Percentiles rank a stretch among this genome's conserved stretches.
Conservation (phyloP, 1,140 invertebrate genomes). For the Yoshiicerus persimilis region DNA sequence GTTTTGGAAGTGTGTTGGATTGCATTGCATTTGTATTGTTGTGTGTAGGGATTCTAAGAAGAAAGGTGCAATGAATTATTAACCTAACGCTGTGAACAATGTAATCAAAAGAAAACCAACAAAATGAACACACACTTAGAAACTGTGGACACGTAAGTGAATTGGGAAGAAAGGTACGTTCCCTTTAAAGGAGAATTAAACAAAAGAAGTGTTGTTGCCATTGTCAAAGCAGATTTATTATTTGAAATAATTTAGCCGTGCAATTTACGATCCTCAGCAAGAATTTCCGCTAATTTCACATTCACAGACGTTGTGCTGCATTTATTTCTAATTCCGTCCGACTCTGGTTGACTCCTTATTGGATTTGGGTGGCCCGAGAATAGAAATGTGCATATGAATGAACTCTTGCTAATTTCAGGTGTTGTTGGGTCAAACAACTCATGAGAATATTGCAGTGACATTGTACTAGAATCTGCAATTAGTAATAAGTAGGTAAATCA, state of each 20-base stretch:
- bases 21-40: neutral
- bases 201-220: neutral
- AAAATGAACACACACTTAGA: neutral
- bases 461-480: neutral
- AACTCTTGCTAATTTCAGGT: neutral
- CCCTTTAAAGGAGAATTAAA: neutral
- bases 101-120: neutral
- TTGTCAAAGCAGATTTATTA: neutral
- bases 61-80: conserved; percentile 17
- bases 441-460: neutral
- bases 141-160: neutral
- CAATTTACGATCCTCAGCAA: neutral
- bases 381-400: neutral
- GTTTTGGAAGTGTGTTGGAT: neutral
- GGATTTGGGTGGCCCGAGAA: neutral
- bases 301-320: too few species aligned
- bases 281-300: neutral
- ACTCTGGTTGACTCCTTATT: too few species aligned
- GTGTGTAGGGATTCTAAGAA: neutral
- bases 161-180: neutral
- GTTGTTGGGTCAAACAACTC: neutral
- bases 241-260: neutral
- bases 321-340: neutral
- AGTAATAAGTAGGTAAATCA: neutral
- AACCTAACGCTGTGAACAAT: neutral